A percentile compares a stretch with the other conserved stretches of the same genome.
phyloP scores from a whole-genome alignment of 2,113 vertebrate species.

The Callipepla squamata region DNA sequence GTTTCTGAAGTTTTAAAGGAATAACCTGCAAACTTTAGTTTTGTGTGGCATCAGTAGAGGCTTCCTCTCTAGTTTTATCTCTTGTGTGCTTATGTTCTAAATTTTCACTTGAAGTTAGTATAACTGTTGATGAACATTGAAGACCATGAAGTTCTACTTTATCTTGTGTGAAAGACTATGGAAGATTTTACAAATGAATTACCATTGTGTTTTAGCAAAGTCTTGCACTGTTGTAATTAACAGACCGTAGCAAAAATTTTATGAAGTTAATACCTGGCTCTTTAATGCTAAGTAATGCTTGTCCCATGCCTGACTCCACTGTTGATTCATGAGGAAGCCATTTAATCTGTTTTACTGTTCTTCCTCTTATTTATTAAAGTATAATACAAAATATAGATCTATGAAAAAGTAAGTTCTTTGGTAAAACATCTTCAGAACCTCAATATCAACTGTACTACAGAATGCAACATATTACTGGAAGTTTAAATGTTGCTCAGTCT shows the following conservation, averaged over 20 bases:
- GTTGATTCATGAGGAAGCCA: not conserved
- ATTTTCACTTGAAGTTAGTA: not conserved
- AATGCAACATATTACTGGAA: not conserved
- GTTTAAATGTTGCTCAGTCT: not conserved
- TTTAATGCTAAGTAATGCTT: not conserved
- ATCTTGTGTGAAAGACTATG: not conserved
- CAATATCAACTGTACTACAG: not conserved
- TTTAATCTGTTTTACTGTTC: not conserved
- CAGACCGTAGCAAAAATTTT: not conserved
- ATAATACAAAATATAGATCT: not conserved
- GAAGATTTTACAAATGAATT: not conserved
- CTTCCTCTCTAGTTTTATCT: not conserved
- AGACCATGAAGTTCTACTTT: not conserved
- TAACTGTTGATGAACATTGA: not conserved
- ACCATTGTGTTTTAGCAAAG: not conserved
- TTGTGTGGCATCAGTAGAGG: not conserved
- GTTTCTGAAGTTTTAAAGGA: not conserved
- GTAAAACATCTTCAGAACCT: not conserved
- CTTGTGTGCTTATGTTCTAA: not conserved
- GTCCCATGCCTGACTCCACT: not conserved
- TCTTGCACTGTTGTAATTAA: not conserved
- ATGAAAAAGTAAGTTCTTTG: not conserved
- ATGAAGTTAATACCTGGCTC: not conserved
- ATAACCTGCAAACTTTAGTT: not conserved
- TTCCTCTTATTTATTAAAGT: not conserved